Evolutionary conservation across 2,888 invertebrate species (phyloP).

Genomic region (Drosophila merina): DNA sequence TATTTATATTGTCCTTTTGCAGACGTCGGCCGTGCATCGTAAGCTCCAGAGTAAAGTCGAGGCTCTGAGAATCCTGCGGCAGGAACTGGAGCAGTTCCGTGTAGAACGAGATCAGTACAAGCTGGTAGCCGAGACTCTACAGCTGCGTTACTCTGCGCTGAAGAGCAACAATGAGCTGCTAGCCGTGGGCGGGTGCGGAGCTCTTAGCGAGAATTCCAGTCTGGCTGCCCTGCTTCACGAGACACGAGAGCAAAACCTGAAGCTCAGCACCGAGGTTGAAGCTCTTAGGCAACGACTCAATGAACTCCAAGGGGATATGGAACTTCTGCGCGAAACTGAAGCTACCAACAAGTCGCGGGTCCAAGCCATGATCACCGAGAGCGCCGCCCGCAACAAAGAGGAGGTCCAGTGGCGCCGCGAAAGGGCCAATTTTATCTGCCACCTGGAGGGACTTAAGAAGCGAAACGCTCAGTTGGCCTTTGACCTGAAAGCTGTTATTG

Average conservation of each 20-base stretch:
- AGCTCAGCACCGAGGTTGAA: slow-evolving; percentile 86
- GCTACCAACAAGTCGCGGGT: slow-evolving; percentile 48
- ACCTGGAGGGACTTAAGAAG: slow-evolving; percentile 82
- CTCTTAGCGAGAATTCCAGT: slow-evolving; percentile 81
- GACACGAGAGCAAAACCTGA: slow-evolving; percentile 86
- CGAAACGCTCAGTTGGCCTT: slow-evolving; percentile 89
- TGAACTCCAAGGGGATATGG: slow-evolving; percentile 89
- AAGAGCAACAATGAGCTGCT: slow-evolving; percentile 82
- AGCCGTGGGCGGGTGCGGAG: slow-evolving; percentile 57
- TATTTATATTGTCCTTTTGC: slow-evolving; percentile 24
- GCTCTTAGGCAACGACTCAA: slow-evolving; percentile 89
- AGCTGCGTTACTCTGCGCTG: slow-evolving; percentile 85
- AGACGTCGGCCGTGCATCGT: slow-evolving; percentile 88
- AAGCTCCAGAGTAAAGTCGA: slow-evolving; percentile 93
- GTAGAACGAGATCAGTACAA: slow-evolving; percentile 92
- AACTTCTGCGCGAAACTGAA: slow-evolving; percentile 85
- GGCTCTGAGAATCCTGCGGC: slow-evolving; percentile 90
- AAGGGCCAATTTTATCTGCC: slow-evolving; percentile 82
- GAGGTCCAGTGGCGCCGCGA: slow-evolving; percentile 82
- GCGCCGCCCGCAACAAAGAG: slow-evolving; percentile 64
- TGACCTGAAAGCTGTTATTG: slow-evolving; percentile 91
- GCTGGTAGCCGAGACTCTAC: slow-evolving; percentile 91
- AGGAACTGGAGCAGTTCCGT: slow-evolving; percentile 91
- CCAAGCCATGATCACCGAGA: slow-evolving; percentile 44
- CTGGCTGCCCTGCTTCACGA: slow-evolving; percentile 86